Evolutionary conservation across 2,113 vertebrate genomes (phyloP), one percentile per base, ranked within the genome.

Genomic region (Lampris megalopsis): DNA sequence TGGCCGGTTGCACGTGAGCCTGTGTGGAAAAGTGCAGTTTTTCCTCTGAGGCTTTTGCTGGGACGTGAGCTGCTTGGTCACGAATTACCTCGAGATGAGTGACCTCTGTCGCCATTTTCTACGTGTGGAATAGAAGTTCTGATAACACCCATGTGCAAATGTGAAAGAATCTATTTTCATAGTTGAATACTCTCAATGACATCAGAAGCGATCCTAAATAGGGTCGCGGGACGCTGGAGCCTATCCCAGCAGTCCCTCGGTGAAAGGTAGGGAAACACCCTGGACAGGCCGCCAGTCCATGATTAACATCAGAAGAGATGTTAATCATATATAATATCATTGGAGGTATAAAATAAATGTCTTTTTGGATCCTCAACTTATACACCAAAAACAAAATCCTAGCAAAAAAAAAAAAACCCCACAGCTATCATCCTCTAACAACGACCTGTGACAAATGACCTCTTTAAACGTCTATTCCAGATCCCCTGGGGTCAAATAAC

Each of bases 361-460:
- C 56, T 38, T 8, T 50, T n/a, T 58, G n/a, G 75, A 62, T 53
- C 50, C 40, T 9, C 1, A 48, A 59, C 65, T 24, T 54, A 24
- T 24, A 53, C 54, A 66, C 36, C 58, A 71, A 61, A 68, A 68
- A 45, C 64, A 50, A n/a, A 36, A 37, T 42, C 68, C 45, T 40
- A 35, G 13, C 57, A 50, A 11, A 63, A 53, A 77, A 40, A 4
- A 37, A 78, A 85, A 82, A 75, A 5, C 24, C 24, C 24, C 24
- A 77, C 36, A 56, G 40, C 3, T 49, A 58, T 37, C 73, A 70
- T 85, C 64, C 10, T 65, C 60, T 75, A 53, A 77, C 69, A 79
- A 81, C 72, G 80, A 81, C 82, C 65, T 48, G 66, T 84, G 43
- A 86, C 75, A 87, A 82, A 85, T 82, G 53, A 67, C 38, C 60